phyloP scores from a whole-genome alignment of 2,113 vertebrate genomes.

The Elachura formosa region DNA sequence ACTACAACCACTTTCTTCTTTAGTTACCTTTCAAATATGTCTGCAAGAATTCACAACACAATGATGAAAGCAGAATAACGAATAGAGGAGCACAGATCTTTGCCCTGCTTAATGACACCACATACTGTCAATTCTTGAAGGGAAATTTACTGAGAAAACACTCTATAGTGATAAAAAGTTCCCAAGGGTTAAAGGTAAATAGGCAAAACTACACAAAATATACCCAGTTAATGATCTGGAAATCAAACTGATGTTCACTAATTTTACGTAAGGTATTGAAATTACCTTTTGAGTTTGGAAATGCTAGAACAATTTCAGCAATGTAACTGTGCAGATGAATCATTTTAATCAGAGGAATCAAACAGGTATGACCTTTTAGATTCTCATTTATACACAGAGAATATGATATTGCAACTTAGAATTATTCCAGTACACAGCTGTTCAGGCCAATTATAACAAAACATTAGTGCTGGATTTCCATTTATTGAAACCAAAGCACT shows the following conservation, averaged over 20 bases:
- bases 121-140: background rate
- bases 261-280: background rate
- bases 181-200: background rate
- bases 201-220: background rate
- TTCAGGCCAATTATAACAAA: background rate
- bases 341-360: conserved; percentile 8
- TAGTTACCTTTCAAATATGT: background rate
- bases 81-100: background rate
- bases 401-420: background rate
- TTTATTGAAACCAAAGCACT: background rate
- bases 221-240: background rate
- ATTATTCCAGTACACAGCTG: background rate
- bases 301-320: background rate
- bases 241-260: background rate
- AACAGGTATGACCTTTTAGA: background rate
- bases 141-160: background rate
- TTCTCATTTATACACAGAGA: background rate
- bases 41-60: background rate
- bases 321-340: background rate
- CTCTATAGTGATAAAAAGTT: background rate
- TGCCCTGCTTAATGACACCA: background rate
- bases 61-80: background rate
- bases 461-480: background rate
- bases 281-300: background rate
- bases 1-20: background rate